Base-by-base conservation (phyloP, 2,113 vertebrate species). In the Myotis brandtii region DNA sequence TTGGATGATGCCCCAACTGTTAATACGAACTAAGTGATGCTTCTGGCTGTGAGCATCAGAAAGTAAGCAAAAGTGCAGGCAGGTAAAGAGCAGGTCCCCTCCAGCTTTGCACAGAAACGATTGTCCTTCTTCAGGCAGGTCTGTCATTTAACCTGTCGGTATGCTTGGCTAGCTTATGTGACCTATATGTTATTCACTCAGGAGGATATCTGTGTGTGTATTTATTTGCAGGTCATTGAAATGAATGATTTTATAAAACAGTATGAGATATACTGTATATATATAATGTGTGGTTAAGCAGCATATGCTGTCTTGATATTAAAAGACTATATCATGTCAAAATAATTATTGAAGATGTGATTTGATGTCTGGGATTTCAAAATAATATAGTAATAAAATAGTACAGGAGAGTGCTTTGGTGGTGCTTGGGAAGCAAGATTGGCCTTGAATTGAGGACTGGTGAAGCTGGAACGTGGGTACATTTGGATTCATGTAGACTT, bases 381-480 rank as follows among this genome's bases (percentile, higher is more conserved):
- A 73, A 32, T 32, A 67, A 25, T 43, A 25, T 4, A 77, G 11
- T 1, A 73, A 32, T 32, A 67, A 25, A 37, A 25, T 4, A 77
- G 11, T 1, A 1, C 0, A 67, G 12, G 34, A 2, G 5, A 73
- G 7, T 40, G 43, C 43, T 43, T 43, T 4, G 0, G 23, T 14
- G 4, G 1, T 82, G 8, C 1, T 18, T 17, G 5, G 12, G 9
- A 54, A 21, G 7, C 4, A 59, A 91, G 21, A 75, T 6, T 48
- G 9, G 40, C 46, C 2, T 67, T 62, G 6, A 25, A 0, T 17
- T 70, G n/a, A 76, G 3, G 4, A 77, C 14, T 69, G 3, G 9
- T 79, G 54, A 86, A 73, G 8, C n/a, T 91, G 13, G 2, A 12
- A 9, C 2, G 14, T 37, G 2, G 3, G 17, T 81, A 16, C 4